Percentiles rank a stretch among this genome's conserved stretches.
phyloP scores from a whole-genome alignment of 2,113 vertebrate genomes.

The Myrmecobius fasciatus region DNA sequence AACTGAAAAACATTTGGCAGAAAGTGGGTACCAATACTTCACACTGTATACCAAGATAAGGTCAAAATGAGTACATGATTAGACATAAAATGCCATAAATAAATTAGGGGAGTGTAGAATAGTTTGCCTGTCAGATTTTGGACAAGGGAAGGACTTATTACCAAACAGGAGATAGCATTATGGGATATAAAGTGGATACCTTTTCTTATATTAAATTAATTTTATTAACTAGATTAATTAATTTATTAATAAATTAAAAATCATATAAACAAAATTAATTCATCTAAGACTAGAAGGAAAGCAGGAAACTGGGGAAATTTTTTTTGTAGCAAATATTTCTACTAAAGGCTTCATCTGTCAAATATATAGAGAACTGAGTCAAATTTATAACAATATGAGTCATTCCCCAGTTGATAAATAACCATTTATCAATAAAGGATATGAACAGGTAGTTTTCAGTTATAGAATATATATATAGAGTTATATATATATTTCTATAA shows the following conservation, averaged over 20 bases:
- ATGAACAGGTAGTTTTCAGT: too few species aligned
- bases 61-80: neutral
- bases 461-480: too few species aligned
- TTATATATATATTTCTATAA: too few species aligned
- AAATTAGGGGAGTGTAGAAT: neutral
- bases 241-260: neutral
- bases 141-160: neutral
- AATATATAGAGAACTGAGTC: neutral
- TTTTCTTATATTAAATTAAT: neutral
- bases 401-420: too few species aligned
- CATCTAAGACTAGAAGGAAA: neutral
- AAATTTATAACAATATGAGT: neutral
- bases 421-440: too few species aligned
- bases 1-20: neutral
- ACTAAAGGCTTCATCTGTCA: neutral
- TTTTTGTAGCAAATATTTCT: neutral
- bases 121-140: neutral
- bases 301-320: neutral
- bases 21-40: neutral
- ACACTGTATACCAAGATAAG: neutral
- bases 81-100: neutral
- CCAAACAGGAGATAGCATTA: neutral
- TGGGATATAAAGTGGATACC: neutral
- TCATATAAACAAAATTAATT: neutral
- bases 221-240: too few species aligned